Base-by-base conservation (phyloP, 2,888 invertebrate genomes). In the Caenorhabditis sulstoni region DNA sequence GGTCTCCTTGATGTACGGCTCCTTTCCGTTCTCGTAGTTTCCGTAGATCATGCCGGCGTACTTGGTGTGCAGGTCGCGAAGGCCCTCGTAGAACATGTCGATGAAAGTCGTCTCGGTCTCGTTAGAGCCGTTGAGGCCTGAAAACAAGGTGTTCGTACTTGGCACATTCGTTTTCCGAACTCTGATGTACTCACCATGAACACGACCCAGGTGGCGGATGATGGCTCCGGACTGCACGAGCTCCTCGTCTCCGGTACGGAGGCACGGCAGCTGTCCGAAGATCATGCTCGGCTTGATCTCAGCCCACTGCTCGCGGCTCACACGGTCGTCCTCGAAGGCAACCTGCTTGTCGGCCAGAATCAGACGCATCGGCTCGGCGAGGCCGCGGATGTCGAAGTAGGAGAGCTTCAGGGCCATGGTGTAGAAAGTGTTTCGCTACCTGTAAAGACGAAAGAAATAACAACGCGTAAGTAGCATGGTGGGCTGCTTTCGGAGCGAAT, bases 221-320 rank as follows among this genome's bases (percentile, higher is more conserved):
- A 87, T 85, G 39, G 86, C 85, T 18, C 85, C 86, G 3, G 85
- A 81, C 58, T 87, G 85, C 20, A 79, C 79, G 65, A 86, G 79
- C 64, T 82, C 81, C 59, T 81, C 73, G 53, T 82, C 83, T 3
- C 81, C 85, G 3, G 80, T 78, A 18, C 67, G 49, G 14, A 86
- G 81, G 58, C 79, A 81, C 14, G 86, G 86, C n/a, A 82, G 66
- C 52, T 85, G 85, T 14, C 86, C 86, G 78, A 87, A 85, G 16
- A 65, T 62, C 74, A 85, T 82, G 14, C 71, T 73, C 16, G 71
- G 65, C 81, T 86, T 86, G n/a, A 74, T 47, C 58, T 81, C 77
- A 14, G 65, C 71, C 84, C 85, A 85, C 20, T 78, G 77, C 8
- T 75, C 84, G 20, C 74, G 52, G 50, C 18, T 35, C 52, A 85